Conservation (phyloP, 2,888 invertebrate genomes). For the Falcaria lacertinaria region DNA sequence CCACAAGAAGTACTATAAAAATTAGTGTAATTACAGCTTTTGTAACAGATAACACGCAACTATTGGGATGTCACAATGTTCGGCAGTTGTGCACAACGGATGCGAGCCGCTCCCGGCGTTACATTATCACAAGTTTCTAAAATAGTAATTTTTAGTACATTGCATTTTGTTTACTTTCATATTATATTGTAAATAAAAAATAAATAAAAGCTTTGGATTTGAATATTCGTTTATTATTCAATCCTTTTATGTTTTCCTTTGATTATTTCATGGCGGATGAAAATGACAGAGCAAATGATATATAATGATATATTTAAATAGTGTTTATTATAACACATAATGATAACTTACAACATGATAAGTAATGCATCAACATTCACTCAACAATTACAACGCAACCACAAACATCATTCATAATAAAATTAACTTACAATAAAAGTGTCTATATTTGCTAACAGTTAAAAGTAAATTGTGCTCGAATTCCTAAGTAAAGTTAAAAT, state of each 20-base stretch:
- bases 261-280: neutral
- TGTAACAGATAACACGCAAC: slow-evolving; percentile 46
- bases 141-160: slow-evolving; percentile 67
- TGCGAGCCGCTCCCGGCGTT: slow-evolving; percentile 20
- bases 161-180: slow-evolving; percentile 79
- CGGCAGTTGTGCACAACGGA: neutral
- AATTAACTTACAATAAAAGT: slow-evolving; percentile 2
- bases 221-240: slow-evolving; percentile 41
- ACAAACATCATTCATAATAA: slow-evolving; percentile 9
- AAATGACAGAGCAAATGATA: too few relatives aligned
- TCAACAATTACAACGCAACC: slow-evolving; percentile 7
- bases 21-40: slow-evolving; percentile 46
- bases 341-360: slow-evolving; percentile 9
- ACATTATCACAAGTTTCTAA: slow-evolving; percentile 54
- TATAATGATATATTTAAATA: slow-evolving; percentile 9
- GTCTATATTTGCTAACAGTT: neutral
- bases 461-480: neutral
- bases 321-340: slow-evolving; percentile 14
- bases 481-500: neutral
- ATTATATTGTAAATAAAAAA: slow-evolving; percentile 76
- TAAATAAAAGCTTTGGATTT: slow-evolving; percentile 77
- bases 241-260: too few relatives aligned
- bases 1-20: slow-evolving; percentile 16
- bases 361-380: slow-evolving; percentile 11
- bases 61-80: slow-evolving; percentile 5